A percentile compares a stretch with the other conserved stretches of the same genome.
phyloP scores from a whole-genome alignment of 2,888 invertebrate species.

The Anarsia innoxiella region DNA sequence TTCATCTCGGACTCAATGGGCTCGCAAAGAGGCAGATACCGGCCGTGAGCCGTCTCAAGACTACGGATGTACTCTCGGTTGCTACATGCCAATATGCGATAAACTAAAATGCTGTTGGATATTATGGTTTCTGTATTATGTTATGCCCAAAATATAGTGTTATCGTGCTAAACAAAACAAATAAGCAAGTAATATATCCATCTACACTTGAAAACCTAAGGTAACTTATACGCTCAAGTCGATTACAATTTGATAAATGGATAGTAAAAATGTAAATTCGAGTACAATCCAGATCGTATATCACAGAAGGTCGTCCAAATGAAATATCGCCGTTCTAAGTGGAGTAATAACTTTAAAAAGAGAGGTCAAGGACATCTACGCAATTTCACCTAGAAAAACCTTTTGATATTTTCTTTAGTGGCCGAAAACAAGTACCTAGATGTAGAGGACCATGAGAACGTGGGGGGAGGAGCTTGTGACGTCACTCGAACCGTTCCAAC shows the following conservation, averaged over 20 bases:
- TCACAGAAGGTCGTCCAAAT: conserved; percentile 1
- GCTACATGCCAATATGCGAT: conserved; percentile 7
- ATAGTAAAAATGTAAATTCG: conserved; percentile 6
- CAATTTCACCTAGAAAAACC: conserved; percentile 3
- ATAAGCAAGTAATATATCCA: too few species aligned
- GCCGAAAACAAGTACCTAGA: conserved; percentile 24
- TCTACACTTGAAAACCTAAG: too few species aligned
- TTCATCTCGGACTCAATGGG: conserved; percentile 67
- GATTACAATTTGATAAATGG: conserved; percentile 3
- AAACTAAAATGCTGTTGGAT: background rate
- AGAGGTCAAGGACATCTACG: conserved; percentile 6
- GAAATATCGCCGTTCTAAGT: conserved; percentile 4
- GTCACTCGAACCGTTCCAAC: conserved; percentile 56
- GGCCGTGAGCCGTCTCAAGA: conserved; percentile 29
- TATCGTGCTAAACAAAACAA: too few species aligned
- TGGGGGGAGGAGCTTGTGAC: conserved; percentile 31
- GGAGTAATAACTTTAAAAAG: conserved; percentile 6
- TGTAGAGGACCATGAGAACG: conserved; percentile 10
- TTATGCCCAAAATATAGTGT: too few species aligned
- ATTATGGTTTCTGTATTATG: too few species aligned
- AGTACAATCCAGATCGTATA: conserved; percentile 4
- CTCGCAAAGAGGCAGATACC: conserved; percentile 56
- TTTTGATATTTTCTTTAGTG: conserved; percentile 19
- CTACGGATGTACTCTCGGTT: conserved; percentile 18
- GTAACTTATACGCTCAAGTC: too few species aligned